Base-by-base conservation (phyloP, 1,140 invertebrate species). In the Lasioglossum baleicum region DNA sequence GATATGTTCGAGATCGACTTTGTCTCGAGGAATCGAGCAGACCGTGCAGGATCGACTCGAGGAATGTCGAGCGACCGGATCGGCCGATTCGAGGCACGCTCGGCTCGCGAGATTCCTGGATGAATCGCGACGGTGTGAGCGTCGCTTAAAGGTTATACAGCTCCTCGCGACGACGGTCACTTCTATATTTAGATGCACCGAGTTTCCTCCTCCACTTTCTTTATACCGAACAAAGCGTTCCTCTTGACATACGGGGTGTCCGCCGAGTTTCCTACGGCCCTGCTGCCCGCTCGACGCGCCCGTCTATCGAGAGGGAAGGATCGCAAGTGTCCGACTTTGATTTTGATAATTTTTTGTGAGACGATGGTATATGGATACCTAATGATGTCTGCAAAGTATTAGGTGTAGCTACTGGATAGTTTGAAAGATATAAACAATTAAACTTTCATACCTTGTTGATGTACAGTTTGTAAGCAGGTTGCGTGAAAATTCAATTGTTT, bases 111-210 rank as follows among this genome's bases (percentile, higher is more conserved):
- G 42, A 10, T 44, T 11, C 42, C 42, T 35, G 35, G 35, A 35
- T 35, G 35, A 35, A 35, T 7, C 42, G 42, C 35, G 35, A 35
- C 75, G 84, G 56, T 86, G 84, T 86, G 87, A 87, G 85, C 81
- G 87, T 74, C 71, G 86, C 88, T 87, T 90, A 91, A 91, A 88
- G 84, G 87, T 76, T 80, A 80, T 83, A 88, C 88, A 88, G 84
- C 88, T 87, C 87, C 83, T 87, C 87, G 86, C 89, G 87, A 90
- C 89, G 87, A 90, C 90, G 90, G 90, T 93, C 92, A 93, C 89
- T 91, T 91, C 92, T 92, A 93, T 93, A 92, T 93, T 92, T 93
- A 93, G 91, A 92, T 91, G 88, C 88, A 90, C 88, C 85, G 87
- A 89, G 86, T 91, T 91, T 91, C 90, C 87, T 91, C 88, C 89